These are phyloP conservation scores for Ctenopoma multispine DNA, from an alignment of 2,797 vertebrate species.

Conservation along the genomic window DNA sequence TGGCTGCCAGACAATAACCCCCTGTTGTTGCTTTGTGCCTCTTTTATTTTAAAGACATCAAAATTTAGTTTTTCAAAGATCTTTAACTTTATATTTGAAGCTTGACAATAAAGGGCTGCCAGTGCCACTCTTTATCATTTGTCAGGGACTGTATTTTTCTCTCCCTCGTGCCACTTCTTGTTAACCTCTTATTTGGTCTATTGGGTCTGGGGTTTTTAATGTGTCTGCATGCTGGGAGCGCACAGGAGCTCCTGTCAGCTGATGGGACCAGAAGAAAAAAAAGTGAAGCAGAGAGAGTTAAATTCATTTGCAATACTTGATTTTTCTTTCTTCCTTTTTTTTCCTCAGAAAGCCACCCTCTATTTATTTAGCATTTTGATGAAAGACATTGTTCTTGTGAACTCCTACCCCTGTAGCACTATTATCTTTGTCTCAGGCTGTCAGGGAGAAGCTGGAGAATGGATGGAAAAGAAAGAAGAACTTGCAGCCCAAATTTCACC, in stretches of 20 bases:
- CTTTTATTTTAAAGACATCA: slow-evolving; percentile 99
- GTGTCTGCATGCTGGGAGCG: slow-evolving; percentile 86
- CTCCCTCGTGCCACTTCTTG: slow-evolving; percentile 94
- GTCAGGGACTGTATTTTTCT: slow-evolving; percentile 91
- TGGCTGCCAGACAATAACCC: slow-evolving; percentile 98
- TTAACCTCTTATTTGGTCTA: slow-evolving; percentile 97
- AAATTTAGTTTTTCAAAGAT: slow-evolving; percentile 95
- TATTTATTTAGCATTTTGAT: slow-evolving; percentile 79
- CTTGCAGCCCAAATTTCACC: slow-evolving; percentile 41
- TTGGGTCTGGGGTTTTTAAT: slow-evolving; percentile 87
- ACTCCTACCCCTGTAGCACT: slow-evolving; percentile 61
- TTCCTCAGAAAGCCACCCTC: slow-evolving; percentile 60
- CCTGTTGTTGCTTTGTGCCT: slow-evolving; percentile 99
- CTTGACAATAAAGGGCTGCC: slow-evolving; percentile 96
- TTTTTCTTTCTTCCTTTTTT: slow-evolving; percentile 57
- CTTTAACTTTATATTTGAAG: slow-evolving; percentile 99
- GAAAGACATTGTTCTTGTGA: slow-evolving; percentile 78
- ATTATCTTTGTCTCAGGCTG: slow-evolving; percentile 74
- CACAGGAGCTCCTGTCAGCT: slow-evolving; percentile 91
- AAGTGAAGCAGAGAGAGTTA: slow-evolving; percentile 86
- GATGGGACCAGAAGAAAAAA: slow-evolving; percentile 88
- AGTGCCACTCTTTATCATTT: slow-evolving; percentile 96
- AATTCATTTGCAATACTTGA: slow-evolving; percentile 77
- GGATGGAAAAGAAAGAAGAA: slow-evolving; percentile 33
- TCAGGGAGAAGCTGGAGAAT: slow-evolving; percentile 62